These are phyloP conservation scores for Darevskia nairensis DNA, from an alignment of 2,797 vertebrate genomes.

Conservation along the genomic window DNA sequence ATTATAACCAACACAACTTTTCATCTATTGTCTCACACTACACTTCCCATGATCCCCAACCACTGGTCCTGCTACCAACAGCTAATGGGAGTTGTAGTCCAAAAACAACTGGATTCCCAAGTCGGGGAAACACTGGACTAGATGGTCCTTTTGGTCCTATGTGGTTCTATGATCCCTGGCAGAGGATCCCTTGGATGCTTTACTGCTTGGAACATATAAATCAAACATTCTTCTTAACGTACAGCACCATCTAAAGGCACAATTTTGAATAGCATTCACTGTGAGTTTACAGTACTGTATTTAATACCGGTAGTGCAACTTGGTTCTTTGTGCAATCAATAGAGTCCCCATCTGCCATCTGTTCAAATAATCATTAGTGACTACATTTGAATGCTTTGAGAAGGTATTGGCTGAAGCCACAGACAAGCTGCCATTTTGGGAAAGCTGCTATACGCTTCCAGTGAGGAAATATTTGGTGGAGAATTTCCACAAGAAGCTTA, in stretches of 20 bases:
- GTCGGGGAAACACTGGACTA: too few species aligned
- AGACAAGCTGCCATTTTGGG: not conserved
- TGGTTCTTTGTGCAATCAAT: not conserved
- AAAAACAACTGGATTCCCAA: too few species aligned
- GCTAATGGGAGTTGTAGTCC: too few species aligned
- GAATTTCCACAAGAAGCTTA: not conserved
- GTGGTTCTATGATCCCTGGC: too few species aligned
- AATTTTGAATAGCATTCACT: not conserved
- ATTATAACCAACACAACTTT: not conserved
- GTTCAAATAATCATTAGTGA: not conserved
- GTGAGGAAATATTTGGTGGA: not conserved
- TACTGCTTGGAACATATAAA: not conserved
- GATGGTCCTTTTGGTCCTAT: too few species aligned
- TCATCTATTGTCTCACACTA: not conserved
- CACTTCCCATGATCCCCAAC: too few species aligned
- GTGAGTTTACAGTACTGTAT: not conserved
- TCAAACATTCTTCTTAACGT: not conserved
- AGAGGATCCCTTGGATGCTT: not conserved
- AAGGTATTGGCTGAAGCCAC: not conserved
- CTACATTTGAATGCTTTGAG: not conserved
- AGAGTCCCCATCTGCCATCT: not conserved
- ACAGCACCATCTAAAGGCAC: conserved; percentile 16
- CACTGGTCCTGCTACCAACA: too few species aligned
- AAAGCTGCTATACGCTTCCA: not conserved
- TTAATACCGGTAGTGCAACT: not conserved